These are phyloP conservation scores for Apostichopus leukothele DNA, from an alignment of 53 echinoderm and acorn worm species.

Conservation along the genomic window DNA sequence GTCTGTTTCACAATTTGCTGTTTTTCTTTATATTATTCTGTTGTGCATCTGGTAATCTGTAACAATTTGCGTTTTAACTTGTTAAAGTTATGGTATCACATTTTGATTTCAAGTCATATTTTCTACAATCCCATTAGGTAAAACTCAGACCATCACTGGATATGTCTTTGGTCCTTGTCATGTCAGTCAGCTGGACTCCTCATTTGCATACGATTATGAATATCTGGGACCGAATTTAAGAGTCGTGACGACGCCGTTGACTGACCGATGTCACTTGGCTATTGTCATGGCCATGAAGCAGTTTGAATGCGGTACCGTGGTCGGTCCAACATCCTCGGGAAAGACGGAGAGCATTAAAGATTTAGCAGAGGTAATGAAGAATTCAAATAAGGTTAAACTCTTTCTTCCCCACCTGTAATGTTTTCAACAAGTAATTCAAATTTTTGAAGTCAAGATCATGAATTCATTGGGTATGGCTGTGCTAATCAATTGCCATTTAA, in stretches of 20 bases:
- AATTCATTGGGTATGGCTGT: too few relatives aligned
- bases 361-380: conserved; percentile 66
- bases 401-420: too few relatives aligned
- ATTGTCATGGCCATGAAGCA: conserved; percentile 72
- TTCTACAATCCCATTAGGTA: conserved; percentile 21
- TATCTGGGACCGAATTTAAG: conserved; percentile 72
- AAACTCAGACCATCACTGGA: not conserved
- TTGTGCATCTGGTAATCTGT: too few relatives aligned
- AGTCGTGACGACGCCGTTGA: conserved; percentile 77
- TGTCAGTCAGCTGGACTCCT: conserved; percentile 73
- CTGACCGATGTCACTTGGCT: conserved; percentile 87
- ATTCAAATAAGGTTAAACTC: not conserved
- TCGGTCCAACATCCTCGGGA: conserved; percentile 74
- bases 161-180: conserved; percentile 13
- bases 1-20: too few relatives aligned
- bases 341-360: conserved; percentile 79
- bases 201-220: conserved; percentile 91
- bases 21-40: too few relatives aligned
- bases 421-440: too few relatives aligned
- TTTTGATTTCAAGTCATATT: too few relatives aligned
- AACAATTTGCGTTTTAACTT: too few relatives aligned
- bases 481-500: too few relatives aligned
- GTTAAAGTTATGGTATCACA: too few relatives aligned
- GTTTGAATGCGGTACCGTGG: conserved; percentile 80
- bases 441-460: too few relatives aligned